phyloP scores from a whole-genome alignment of 2,113 vertebrate species.

The Callipepla squamata region DNA sequence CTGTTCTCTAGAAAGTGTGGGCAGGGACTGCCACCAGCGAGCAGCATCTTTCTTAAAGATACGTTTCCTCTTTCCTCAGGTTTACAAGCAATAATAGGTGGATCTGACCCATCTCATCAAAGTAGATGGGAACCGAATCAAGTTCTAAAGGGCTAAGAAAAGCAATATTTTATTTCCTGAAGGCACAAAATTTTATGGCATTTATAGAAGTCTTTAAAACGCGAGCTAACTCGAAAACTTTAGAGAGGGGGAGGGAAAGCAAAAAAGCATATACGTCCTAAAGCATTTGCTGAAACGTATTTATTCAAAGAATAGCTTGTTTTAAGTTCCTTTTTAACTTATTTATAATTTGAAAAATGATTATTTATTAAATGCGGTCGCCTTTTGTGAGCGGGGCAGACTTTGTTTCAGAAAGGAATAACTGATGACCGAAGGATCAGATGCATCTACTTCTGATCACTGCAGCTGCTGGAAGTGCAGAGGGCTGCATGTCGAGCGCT shows the following conservation, averaged over 20 bases:
- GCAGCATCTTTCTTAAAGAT: background rate
- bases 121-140: conserved; percentile 11
- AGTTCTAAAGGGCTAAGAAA: conserved; percentile 69
- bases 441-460: background rate
- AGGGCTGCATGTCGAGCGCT: background rate
- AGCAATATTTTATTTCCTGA: conserved; percentile 72
- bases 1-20: background rate
- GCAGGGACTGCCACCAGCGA: background rate
- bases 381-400: background rate
- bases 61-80: conserved; percentile 56
- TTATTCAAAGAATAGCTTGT: conserved; percentile 55
- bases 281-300: conserved; percentile 36
- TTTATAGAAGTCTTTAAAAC: conserved; percentile 25
- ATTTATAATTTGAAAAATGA: conserved; percentile 48
- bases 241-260: background rate
- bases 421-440: background rate
- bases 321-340: conserved; percentile 63
- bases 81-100: conserved; percentile 71
- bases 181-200: conserved; percentile 60
- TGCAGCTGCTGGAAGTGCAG: rapidly evolving
- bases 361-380: conserved; percentile 51
- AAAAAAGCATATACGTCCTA: background rate
- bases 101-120: background rate
- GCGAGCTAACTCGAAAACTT: conserved; percentile 31
- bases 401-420: background rate